Percentiles rank a stretch among this genome's conserved stretches.
Evolutionary conservation across 2,888 invertebrate genomes (phyloP).

Genomic region (Apamea epomidion): DNA sequence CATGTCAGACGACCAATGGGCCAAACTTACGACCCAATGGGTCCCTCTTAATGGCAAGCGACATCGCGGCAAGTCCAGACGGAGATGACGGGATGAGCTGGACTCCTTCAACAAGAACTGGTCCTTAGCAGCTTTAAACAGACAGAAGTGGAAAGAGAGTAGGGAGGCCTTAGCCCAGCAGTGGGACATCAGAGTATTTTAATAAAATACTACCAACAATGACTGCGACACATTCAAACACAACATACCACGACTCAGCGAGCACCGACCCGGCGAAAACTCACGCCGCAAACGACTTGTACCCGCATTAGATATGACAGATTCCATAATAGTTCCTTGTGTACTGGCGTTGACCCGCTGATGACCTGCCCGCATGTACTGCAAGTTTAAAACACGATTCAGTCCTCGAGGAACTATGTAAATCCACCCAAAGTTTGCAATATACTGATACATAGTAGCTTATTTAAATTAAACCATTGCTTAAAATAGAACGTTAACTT

Average conservation of each 20-base stretch:
- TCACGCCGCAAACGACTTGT: constrained; percentile 34
- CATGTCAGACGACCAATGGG: too few relatives aligned
- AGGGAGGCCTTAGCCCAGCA: too few relatives aligned
- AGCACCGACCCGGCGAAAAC: background rate
- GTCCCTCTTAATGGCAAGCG: too few relatives aligned
- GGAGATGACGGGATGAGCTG: too few relatives aligned
- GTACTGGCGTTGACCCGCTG: background rate
- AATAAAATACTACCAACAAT: background rate
- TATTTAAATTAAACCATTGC: background rate
- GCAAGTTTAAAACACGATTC: constrained; percentile 8
- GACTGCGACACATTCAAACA: background rate
- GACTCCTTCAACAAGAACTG: too few relatives aligned
- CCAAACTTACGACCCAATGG: too few relatives aligned
- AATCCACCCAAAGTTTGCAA: background rate
- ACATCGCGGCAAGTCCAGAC: too few relatives aligned
- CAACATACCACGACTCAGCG: background rate
- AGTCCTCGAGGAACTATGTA: background rate
- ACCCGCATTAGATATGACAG: constrained; percentile 32
- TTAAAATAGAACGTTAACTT: too few relatives aligned
- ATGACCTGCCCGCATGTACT: constrained; percentile 17
- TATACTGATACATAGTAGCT: background rate
- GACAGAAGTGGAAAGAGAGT: too few relatives aligned
- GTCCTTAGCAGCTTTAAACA: too few relatives aligned
- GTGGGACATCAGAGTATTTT: too few relatives aligned
- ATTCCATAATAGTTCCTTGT: constrained; percentile 29